Conservation (phyloP, 64 coral and sea anemone species). For the Hydrozoanthus tunicans region DNA sequence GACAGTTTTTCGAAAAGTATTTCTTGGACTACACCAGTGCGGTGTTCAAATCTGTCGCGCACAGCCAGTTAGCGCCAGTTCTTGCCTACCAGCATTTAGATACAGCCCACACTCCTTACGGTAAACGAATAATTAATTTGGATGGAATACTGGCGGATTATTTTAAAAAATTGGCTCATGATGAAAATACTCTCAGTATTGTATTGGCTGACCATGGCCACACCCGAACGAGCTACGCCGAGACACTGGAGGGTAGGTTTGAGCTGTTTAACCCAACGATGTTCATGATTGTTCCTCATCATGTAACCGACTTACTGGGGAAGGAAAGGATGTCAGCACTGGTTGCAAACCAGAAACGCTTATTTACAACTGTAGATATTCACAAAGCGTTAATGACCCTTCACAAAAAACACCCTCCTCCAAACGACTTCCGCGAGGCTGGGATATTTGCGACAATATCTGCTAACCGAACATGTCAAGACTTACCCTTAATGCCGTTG, state of each 20-base stretch:
- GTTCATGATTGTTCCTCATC: slow-evolving; percentile 60
- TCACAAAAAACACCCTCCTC: background rate
- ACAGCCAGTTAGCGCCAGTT: background rate
- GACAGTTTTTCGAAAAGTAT: slow-evolving; percentile 53
- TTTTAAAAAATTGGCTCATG: slow-evolving; percentile 41
- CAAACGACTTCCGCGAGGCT: slow-evolving; percentile 11
- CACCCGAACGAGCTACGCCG: slow-evolving; percentile 58
- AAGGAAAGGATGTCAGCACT: slow-evolving; percentile 64
- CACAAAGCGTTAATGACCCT: slow-evolving; percentile 68
- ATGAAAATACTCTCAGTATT: slow-evolving; percentile 55
- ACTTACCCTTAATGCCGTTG: slow-evolving; percentile 25
- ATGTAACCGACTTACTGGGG: slow-evolving; percentile 29
- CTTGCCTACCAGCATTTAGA: slow-evolving; percentile 26
- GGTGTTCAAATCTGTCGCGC: background rate
- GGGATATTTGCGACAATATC: slow-evolving; percentile 44
- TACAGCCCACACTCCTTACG: slow-evolving; percentile 43
- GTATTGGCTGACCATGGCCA: slow-evolving; percentile 71
- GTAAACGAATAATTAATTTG: slow-evolving; percentile 31
- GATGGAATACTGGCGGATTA: slow-evolving; percentile 20
- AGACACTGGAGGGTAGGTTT: slow-evolving; percentile 48
- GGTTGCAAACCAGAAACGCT: slow-evolving; percentile 61
- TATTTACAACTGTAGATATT: slow-evolving; percentile 57
- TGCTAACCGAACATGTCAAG: slow-evolving; percentile 9
- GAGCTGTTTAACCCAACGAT: slow-evolving; percentile 63
- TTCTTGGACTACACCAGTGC: slow-evolving; percentile 26